phyloP scores from a whole-genome alignment of 2,888 invertebrate species.

The Sinotaia quadrata region DNA sequence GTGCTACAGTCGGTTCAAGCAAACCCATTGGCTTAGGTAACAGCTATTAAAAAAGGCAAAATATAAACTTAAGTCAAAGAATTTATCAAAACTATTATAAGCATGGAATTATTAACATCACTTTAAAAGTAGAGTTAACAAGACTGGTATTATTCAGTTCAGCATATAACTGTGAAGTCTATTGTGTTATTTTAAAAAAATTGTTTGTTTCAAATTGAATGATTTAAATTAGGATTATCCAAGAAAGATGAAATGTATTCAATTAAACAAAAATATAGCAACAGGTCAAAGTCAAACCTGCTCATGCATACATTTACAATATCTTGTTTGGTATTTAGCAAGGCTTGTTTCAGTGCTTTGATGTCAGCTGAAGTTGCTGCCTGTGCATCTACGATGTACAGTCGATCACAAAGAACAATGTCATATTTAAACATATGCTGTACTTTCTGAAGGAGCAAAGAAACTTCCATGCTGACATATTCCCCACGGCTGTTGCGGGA shows the following conservation, averaged over 20 bases:
- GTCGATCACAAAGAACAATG: slow-evolving; percentile 76
- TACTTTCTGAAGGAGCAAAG: slow-evolving; percentile 73
- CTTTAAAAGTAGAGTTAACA: no score
- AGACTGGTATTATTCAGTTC: no score
- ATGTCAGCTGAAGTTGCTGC: slow-evolving; percentile 78
- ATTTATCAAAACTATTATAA: no score
- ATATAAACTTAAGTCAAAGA: background rate
- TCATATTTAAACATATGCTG: slow-evolving; percentile 75
- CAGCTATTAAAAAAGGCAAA: slow-evolving; percentile 61
- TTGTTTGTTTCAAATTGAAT: no score
- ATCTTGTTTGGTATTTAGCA: slow-evolving; percentile 74
- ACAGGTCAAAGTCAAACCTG: no score
- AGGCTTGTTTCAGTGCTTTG: slow-evolving; percentile 77
- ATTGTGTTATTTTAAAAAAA: no score
- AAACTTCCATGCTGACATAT: slow-evolving; percentile 76
- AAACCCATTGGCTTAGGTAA: slow-evolving; percentile 77
- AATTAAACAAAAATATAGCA: no score
- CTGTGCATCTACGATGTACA: slow-evolving; percentile 79
- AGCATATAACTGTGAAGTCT: no score
- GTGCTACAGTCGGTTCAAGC: slow-evolving; percentile 76
- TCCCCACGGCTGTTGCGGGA: slow-evolving; percentile 76
- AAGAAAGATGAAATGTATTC: no score
- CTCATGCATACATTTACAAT: slow-evolving; percentile 75
- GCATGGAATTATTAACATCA: no score
- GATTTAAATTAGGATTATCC: no score